Evolutionary conservation across 1,140 invertebrate genomes (phyloP), one percentile per base, ranked within the genome.

Genomic region (Sycophila sp.): DNA sequence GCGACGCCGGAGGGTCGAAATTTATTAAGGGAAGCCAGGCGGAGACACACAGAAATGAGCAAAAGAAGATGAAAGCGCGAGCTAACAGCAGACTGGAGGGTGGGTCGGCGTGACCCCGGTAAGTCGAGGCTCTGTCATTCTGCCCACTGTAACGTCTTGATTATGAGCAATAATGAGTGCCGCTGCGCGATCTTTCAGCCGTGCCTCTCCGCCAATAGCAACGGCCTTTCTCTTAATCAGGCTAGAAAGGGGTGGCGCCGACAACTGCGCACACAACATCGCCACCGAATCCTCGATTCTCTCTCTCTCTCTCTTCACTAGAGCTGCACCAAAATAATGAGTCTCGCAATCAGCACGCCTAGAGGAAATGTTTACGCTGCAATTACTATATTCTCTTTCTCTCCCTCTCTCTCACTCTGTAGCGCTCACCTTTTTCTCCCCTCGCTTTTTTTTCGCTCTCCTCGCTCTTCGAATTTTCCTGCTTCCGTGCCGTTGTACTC

Each of bases 81-180:
- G 62, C 34, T 32, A 40, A 15, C 58, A 13, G 26, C 24, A 28
- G 24, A 30, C 45, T 45, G n/a, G 24, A 53, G 17, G 11, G 34
- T 11, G 42, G 6, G 10, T 38, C n/a, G n/a, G n/a, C n/a, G n/a
- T n/a, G n/a, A n/a, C n/a, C n/a, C n/a, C n/a, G n/a, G n/a, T n/a
- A n/a, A n/a, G n/a, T n/a, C n/a, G n/a, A n/a, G n/a, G n/a, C 34
- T 19, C 13, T 60, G 69, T 76, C 51, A 72, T 73, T 45, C 56
- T 65, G 26, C 22, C 73, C 47, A 78, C 79, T 82, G 77, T 81
- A 77, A 75, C 71, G 68, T 71, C 74, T 80, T 81, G 78, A 80
- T 80, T 80, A 79, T 80, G 76, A 82, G 73, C 79, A 83, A 83
- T 81, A 82, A 81, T 79, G 78, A 81, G 76, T 72, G 66, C 76